These are phyloP conservation scores for Eulemur rubriventer DNA, from an alignment of 2,797 vertebrate genomes.

Conservation along the genomic window DNA sequence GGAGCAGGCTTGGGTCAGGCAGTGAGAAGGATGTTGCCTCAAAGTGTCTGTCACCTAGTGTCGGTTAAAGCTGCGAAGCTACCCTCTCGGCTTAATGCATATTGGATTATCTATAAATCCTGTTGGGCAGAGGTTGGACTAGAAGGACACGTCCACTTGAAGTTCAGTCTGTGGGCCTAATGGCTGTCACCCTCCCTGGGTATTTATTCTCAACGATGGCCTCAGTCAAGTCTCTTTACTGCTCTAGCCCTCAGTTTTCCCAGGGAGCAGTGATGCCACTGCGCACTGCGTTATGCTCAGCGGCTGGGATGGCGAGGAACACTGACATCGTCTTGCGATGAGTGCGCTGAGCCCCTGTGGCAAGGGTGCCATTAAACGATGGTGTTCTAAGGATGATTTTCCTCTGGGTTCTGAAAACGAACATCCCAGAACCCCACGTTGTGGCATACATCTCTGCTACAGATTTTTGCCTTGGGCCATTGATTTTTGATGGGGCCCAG, in stretches of 20 bases:
- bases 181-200: background rate
- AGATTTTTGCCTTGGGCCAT: conserved; percentile 59
- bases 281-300: rapidly evolving
- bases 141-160: background rate
- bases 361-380: background rate
- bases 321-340: rapidly evolving
- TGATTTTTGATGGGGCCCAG: conserved; percentile 63
- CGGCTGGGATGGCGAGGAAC: background rate
- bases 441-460: background rate
- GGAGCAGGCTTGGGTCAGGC: background rate
- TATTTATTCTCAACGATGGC: background rate
- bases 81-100: background rate
- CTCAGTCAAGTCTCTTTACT: background rate
- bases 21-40: background rate
- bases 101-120: background rate
- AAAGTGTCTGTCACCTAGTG: background rate
- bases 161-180: background rate
- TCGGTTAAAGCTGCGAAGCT: background rate
- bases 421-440: background rate
- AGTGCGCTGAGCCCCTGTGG: background rate
- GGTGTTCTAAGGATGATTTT: background rate
- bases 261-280: rapidly evolving
- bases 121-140: background rate
- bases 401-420: conserved; percentile 18
- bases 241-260: background rate